Conservation (phyloP, 2,113 vertebrate genomes). For the Rallus limicola region DNA sequence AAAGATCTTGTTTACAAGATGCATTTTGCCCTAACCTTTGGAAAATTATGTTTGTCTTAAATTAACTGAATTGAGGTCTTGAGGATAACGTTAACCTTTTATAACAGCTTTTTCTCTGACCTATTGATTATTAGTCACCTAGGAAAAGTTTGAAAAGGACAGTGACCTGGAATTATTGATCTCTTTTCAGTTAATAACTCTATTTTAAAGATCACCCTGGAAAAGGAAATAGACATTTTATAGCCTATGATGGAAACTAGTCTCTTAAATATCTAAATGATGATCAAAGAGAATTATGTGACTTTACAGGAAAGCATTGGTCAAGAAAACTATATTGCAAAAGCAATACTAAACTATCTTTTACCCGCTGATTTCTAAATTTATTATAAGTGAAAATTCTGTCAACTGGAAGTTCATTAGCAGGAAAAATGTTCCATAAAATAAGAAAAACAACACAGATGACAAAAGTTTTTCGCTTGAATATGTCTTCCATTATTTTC, state of each 20-base stretch:
- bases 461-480: neutral
- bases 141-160: neutral
- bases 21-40: neutral
- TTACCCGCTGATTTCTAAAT: neutral
- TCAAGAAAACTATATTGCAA: neutral
- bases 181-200: neutral
- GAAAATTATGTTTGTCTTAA: neutral
- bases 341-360: neutral
- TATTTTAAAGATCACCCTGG: neutral
- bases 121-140: neutral
- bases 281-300: neutral
- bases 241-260: neutral
- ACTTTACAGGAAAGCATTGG: neutral
- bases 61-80: neutral
- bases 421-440: neutral
- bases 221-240: neutral
- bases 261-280: neutral
- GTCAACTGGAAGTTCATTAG: neutral
- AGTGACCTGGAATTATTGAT: neutral
- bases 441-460: neutral
- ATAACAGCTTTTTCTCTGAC: neutral
- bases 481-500: neutral
- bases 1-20: neutral
- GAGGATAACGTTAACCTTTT: slow-evolving; percentile 18
- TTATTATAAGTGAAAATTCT: neutral